A percentile compares a stretch with the other conserved stretches of the same genome.
Conservation (phyloP, 2,797 vertebrate genomes). For the Periparus ater region DNA sequence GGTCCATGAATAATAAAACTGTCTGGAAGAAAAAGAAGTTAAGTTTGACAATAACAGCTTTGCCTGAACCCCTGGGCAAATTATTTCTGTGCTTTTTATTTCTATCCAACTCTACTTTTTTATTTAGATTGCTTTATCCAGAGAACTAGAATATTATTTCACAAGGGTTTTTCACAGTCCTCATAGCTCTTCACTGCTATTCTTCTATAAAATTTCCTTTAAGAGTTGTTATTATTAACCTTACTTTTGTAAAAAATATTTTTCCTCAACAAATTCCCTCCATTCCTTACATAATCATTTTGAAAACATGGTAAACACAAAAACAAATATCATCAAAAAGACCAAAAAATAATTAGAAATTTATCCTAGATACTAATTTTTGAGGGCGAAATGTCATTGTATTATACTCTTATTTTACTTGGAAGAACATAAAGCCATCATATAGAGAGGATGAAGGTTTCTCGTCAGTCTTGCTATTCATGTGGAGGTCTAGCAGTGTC, state of each 20-base stretch:
- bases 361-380: not conserved
- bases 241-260: not conserved
- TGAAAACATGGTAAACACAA: not conserved
- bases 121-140: not conserved
- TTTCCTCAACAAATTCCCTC: not conserved
- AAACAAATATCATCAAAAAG: not conserved
- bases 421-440: not conserved
- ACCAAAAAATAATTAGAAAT: not conserved
- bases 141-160: not conserved
- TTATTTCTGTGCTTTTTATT: not conserved
- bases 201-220: not conserved
- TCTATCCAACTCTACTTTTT: not conserved
- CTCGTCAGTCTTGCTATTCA: not conserved
- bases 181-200: not conserved
- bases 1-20: not conserved
- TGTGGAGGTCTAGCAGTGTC: not conserved
- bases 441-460: not conserved
- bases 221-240: not conserved
- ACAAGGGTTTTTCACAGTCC: not conserved
- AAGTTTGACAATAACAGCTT: not conserved
- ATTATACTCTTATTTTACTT: not conserved
- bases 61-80: not conserved
- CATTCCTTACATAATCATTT: not conserved
- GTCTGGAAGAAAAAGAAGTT: not conserved
- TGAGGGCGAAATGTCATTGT: not conserved